Evolutionary conservation across 2,888 invertebrate species (phyloP).

Genomic region (Microplitis manilae): DNA sequence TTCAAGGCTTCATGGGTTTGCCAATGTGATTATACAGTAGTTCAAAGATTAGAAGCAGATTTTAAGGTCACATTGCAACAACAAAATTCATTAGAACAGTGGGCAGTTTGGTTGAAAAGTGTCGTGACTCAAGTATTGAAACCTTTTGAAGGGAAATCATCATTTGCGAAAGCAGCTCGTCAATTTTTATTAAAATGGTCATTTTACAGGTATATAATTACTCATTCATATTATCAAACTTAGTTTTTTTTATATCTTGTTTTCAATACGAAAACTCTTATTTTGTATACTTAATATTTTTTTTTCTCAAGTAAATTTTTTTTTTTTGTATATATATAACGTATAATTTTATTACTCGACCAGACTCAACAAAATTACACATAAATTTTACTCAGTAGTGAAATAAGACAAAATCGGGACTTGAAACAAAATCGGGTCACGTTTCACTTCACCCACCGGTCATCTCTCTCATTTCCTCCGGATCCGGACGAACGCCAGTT

Average conservation of each 20-base stretch:
- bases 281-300: too few relatives aligned
- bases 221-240: constrained; percentile 7
- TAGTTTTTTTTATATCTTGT: neutral
- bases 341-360: too few relatives aligned
- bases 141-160: constrained; percentile 87
- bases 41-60: constrained; percentile 90
- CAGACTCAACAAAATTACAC: neutral
- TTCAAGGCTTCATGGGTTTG: constrained; percentile 96
- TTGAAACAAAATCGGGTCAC: too few relatives aligned
- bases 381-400: neutral
- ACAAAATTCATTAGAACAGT: constrained; percentile 95
- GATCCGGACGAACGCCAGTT: too few relatives aligned
- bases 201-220: constrained; percentile 84
- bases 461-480: too few relatives aligned
- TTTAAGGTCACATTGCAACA: constrained; percentile 94
- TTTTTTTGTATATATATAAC: too few relatives aligned
- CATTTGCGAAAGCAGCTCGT: constrained; percentile 87
- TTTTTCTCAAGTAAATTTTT: too few relatives aligned
- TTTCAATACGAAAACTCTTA: too few relatives aligned
- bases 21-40: constrained; percentile 90
- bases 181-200: constrained; percentile 99
- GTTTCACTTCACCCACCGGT: too few relatives aligned
- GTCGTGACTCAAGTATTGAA: constrained; percentile 93
- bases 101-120: constrained; percentile 97
- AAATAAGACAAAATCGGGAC: too few relatives aligned